Percentiles rank a stretch among this genome's conserved stretches.
Evolutionary conservation across 2,113 vertebrate genomes (phyloP).

Genomic region (Colistium nudipinnis): DNA sequence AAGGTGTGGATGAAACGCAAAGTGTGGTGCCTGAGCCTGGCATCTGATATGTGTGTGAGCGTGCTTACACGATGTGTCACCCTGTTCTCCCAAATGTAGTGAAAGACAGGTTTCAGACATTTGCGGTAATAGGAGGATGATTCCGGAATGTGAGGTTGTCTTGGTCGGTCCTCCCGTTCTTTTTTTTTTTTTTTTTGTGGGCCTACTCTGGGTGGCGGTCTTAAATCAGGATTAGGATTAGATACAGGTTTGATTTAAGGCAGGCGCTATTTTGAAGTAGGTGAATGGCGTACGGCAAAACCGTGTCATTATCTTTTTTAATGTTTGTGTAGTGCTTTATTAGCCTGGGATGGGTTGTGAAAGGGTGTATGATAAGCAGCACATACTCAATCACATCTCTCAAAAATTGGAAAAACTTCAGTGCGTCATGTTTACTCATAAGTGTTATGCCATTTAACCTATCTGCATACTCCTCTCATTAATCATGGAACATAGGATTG

Average conservation of each 20-base stretch:
- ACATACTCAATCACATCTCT: no score
- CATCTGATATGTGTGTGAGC: slow-evolving; percentile 10
- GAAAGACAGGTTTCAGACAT: slow-evolving; percentile 1
- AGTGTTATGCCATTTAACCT: no score
- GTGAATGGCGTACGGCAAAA: neutral
- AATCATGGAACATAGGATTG: neutral
- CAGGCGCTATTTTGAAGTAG: neutral
- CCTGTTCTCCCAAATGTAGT: neutral
- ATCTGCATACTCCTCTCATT: neutral
- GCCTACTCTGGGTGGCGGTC: neutral
- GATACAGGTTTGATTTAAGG: neutral
- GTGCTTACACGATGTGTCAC: slow-evolving; percentile 12
- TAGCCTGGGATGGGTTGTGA: neutral
- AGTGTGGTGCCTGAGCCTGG: slow-evolving; percentile 13
- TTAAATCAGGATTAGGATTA: slow-evolving; percentile 12
- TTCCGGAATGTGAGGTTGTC: neutral
- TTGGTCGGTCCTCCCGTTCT: neutral
- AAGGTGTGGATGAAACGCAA: slow-evolving; percentile 40
- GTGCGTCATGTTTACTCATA: no score
- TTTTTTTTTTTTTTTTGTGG: slow-evolving; percentile 7
- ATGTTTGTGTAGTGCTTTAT: neutral
- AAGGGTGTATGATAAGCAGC: slow-evolving; percentile 31
- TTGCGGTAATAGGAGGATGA: slow-evolving; percentile 11
- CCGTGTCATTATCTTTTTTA: neutral
- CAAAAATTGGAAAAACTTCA: no score